Conservation (phyloP, 2,113 vertebrate species). For the Atherinomorus stipes region DNA sequence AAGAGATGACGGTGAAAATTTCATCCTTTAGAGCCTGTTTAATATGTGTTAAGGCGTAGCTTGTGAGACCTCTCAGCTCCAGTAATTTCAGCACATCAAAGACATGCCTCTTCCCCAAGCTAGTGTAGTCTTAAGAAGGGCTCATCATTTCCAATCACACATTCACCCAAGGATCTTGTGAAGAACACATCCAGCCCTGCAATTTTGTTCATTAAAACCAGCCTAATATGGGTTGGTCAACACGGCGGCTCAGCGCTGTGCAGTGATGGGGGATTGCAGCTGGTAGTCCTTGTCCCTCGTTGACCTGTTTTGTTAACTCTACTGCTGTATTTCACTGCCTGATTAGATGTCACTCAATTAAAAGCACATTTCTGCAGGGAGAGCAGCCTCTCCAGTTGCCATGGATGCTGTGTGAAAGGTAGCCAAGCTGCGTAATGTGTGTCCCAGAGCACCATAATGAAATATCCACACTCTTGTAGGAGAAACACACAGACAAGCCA, state of each 20-base stretch:
- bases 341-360: constrained; percentile 86
- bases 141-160: constrained; percentile 77
- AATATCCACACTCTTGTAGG: constrained; percentile 71
- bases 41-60: constrained; percentile 73
- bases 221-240: constrained; percentile 45
- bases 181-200: constrained; percentile 62
- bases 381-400: constrained; percentile 76
- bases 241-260: constrained; percentile 11
- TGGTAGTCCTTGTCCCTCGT: constrained; percentile 63
- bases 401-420: constrained; percentile 77
- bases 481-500: constrained; percentile 70
- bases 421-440: constrained; percentile 63
- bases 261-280: constrained; percentile 41
- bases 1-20: constrained; percentile 67
- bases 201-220: constrained; percentile 66
- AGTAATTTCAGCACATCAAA: constrained; percentile 80
- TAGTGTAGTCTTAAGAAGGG: constrained; percentile 70
- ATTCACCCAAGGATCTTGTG: constrained; percentile 65
- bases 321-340: constrained; percentile 77
- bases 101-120: constrained; percentile 70
- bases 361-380: constrained; percentile 79
- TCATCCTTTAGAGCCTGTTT: constrained; percentile 68
- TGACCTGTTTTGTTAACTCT: constrained; percentile 79
- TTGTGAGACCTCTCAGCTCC: constrained; percentile 68
- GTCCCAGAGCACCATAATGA: constrained; percentile 76